Evolutionary conservation across 2,113 vertebrate genomes (phyloP), one percentile per base, ranked within the genome.

Genomic region (Porphyrio hochstetteri): DNA sequence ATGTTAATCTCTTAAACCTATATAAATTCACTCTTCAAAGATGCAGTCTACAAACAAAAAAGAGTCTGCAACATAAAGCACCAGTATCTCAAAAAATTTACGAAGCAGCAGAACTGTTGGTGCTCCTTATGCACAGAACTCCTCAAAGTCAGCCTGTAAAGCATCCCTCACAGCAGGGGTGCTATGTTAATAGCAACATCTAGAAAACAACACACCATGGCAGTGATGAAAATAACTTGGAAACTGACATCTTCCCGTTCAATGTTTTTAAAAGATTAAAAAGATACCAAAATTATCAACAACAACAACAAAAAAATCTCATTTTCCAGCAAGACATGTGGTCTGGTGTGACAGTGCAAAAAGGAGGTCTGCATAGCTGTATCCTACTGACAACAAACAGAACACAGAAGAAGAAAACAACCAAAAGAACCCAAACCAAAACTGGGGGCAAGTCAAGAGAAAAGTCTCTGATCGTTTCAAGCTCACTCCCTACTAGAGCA

Each of bases 1-100:
- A 95, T 27, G 81, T 31, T 82, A 92, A 95, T 90, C 56, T 92
- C 82, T 76, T 82, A 87, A 24, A 92, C 10, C 35, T 85, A 70
- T 63, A 72, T 23, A 79, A 91, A 74, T 59, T 68, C 65, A 72
- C 44, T 31, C 44, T 63, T 33, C 0, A 1, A 70, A 76, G 63
- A 81, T 38, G 19, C 11, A 69, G 31, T 36, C 35, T 76, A 71
- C 72, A 63, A 90, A 60, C 7, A 65, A 77, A 65, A 77, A 44
- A 44, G 7, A 27, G 10, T 53, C 17, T 53, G 33, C 24, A 71
- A 24, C 31, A 79, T 20, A 69, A 85, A 89, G 28, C 42, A 75
- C 9, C 12, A 25, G n/a, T 50, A 70, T 27, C 59, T 2, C 0
- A 27, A 55, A 36, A 82, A 64, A 36, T 8, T 38, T 36, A 61